Base-by-base conservation (phyloP, 2,888 invertebrate species). In the Amiota mariae region DNA sequence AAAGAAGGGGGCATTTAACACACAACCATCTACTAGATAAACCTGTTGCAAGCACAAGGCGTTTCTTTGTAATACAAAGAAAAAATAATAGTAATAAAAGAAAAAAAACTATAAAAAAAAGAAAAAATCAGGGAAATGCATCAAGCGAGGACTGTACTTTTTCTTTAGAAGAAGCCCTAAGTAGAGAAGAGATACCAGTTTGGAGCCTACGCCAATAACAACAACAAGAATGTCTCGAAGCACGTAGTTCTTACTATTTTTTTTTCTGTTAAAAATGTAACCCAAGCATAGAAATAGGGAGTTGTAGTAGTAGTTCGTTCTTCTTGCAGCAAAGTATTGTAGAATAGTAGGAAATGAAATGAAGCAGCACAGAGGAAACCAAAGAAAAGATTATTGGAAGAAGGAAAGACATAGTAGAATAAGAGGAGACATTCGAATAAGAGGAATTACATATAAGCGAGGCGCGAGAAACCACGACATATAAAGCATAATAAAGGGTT, bases 11-110 rank as follows among this genome's bases (percentile, higher is more conserved):
- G 67, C 54, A n/a, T 12, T 51, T 47, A 48, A 20, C 13, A 71
- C 73, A 20, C 11, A 20, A 20, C 1, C n/a, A 36, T 8, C 9
- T 80, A 81, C 82, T 82, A 84, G 83, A 83, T 82, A 84, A 84
- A 84, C 83, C 83, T 77, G 83, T 84, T 84, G 83, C 72, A 77
- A 76, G 68, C 73, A 75, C 54, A 76, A 78, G 73, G 75, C 74
- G 77, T 75, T 77, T 80, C 82, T 75, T 74, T 79, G 78, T 70
- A 18, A 51, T 51, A 51, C 54, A 20, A 84, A 82, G 81, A 83
- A 82, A 82, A 81, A 85, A 82, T 82, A 78, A 68, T 36, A 36
- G 36, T 36, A 36, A 67, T 18, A 67, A 67, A 67, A 67, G 4
- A 49, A 66, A 64, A 36, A 12, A 46, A 15, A 48, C 47, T n/a